A percentile compares a stretch with the other conserved stretches of the same genome.
Evolutionary conservation across 2,888 invertebrate genomes (phyloP).

Genomic region (Tachina grossa): DNA sequence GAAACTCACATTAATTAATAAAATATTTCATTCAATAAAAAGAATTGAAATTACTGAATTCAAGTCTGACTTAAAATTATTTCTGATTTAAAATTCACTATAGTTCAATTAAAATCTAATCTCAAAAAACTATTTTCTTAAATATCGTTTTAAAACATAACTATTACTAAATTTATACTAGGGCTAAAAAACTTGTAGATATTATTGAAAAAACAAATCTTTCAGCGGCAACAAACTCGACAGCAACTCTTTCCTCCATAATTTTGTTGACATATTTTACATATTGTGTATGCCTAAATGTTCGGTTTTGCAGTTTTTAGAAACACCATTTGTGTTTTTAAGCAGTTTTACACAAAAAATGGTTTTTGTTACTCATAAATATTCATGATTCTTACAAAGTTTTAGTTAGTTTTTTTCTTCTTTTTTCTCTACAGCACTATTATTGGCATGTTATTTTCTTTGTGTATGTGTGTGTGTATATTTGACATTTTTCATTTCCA

Average conservation of each 20-base stretch:
- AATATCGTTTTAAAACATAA: neutral
- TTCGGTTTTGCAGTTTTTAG: neutral
- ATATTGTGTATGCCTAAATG: neutral
- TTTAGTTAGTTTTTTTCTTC: constrained; percentile 21
- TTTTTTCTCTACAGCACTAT: neutral
- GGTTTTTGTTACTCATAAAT: constrained; percentile 59
- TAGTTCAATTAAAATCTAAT: too few species aligned
- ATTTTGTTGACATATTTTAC: constrained; percentile 16
- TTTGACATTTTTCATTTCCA: neutral
- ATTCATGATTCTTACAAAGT: constrained; percentile 56
- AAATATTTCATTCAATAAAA: too few species aligned
- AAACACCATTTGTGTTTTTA: neutral
- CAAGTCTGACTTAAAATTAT: too few species aligned
- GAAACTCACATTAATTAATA: too few species aligned
- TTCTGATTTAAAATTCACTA: too few species aligned
- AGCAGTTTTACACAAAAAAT: constrained; percentile 13
- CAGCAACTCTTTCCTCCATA: neutral
- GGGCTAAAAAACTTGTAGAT: constrained; percentile 28
- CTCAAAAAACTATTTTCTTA: constrained; percentile 8
- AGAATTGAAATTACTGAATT: too few species aligned
- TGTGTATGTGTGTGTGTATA: too few species aligned
- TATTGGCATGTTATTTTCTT: constrained; percentile 12
- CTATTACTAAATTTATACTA: neutral
- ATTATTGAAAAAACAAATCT: neutral
- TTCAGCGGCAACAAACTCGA: constrained; percentile 9